phyloP scores from a whole-genome alignment of 53 echinoderm and acorn worm genomes.

The Crossaster papposus region DNA sequence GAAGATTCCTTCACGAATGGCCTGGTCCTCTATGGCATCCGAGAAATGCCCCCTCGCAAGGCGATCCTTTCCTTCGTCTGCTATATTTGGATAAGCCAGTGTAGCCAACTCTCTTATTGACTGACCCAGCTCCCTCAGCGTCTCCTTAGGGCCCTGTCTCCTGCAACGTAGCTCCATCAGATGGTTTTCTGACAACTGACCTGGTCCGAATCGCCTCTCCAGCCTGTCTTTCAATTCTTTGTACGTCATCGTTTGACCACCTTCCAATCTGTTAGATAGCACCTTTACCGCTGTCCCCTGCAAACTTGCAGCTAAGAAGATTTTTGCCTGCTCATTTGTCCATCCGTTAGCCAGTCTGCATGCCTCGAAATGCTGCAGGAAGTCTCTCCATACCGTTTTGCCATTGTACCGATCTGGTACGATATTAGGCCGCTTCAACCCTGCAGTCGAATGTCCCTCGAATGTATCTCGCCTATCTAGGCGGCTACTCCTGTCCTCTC shows the following conservation, averaged over 20 bases:
- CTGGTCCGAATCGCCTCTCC: conserved; percentile 22
- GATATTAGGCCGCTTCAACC: not conserved
- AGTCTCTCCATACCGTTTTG: conserved; percentile 10
- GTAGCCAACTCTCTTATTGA: conserved; percentile 7
- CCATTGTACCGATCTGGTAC: conserved; percentile 9
- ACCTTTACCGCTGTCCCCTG: conserved; percentile 17
- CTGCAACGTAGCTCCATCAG: no score
- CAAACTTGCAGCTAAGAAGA: conserved; percentile 15
- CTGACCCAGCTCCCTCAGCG: conserved; percentile 22
- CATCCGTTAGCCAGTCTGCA: conserved; percentile 14
- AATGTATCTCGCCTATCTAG: not conserved
- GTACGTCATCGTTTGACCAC: not conserved
- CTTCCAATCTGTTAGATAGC: not conserved
- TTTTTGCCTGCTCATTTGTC: conserved; percentile 4
- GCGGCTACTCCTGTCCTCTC: not conserved
- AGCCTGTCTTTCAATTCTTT: conserved; percentile 13
- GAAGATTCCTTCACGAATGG: conserved; percentile 42
- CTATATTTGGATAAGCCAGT: conserved; percentile 50
- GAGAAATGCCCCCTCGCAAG: conserved; percentile 60
- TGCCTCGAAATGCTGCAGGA: conserved; percentile 21
- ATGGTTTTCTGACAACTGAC: conserved; percentile 27
- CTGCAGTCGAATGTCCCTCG: not conserved
- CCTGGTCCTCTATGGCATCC: conserved; percentile 55
- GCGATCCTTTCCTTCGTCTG: conserved; percentile 10
- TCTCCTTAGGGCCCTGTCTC: conserved; percentile 27